Evolutionary conservation across 2,888 invertebrate genomes (phyloP).

Genomic region (Leistus spinibarbis): DNA sequence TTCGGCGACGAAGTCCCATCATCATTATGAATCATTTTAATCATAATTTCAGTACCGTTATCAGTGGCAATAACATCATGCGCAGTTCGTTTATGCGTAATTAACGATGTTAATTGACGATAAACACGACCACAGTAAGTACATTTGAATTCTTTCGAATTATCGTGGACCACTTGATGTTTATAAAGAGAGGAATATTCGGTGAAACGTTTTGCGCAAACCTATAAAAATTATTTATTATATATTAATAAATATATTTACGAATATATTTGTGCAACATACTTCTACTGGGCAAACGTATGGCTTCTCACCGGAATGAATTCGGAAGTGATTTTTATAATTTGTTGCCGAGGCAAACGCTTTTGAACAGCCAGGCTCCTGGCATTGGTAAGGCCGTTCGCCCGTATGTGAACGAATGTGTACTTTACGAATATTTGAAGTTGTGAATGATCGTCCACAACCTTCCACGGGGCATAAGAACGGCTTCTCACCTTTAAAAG

Average conservation of each 20-base stretch:
- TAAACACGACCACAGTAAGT: constrained; percentile 65
- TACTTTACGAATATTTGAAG: constrained; percentile 70
- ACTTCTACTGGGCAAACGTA: constrained; percentile 65
- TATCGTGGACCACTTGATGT: constrained; percentile 68
- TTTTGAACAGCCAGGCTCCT: constrained; percentile 64
- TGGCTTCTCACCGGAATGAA: constrained; percentile 73
- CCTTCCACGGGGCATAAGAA: constrained; percentile 62
- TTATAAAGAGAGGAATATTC: constrained; percentile 74
- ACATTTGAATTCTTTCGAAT: constrained; percentile 64
- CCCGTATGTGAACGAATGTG: constrained; percentile 73
- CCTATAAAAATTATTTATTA: constrained; percentile 49
- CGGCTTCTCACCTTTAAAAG: constrained; percentile 58
- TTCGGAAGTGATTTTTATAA: constrained; percentile 71
- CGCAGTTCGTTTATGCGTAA: constrained; percentile 66
- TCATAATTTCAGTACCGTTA: constrained; percentile 54
- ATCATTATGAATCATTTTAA: constrained; percentile 23
- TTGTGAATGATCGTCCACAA: constrained; percentile 70
- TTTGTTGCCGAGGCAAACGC: constrained; percentile 72
- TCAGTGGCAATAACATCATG: constrained; percentile 60
- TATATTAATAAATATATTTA: background rate
- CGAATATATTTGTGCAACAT: constrained; percentile 39
- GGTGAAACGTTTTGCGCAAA: constrained; percentile 69
- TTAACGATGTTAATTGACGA: constrained; percentile 65
- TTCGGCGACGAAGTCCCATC: background rate
- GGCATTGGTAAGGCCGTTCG: constrained; percentile 68